Conservation (phyloP, 2,797 vertebrate species). For the Hippopotamyrus pictus region DNA sequence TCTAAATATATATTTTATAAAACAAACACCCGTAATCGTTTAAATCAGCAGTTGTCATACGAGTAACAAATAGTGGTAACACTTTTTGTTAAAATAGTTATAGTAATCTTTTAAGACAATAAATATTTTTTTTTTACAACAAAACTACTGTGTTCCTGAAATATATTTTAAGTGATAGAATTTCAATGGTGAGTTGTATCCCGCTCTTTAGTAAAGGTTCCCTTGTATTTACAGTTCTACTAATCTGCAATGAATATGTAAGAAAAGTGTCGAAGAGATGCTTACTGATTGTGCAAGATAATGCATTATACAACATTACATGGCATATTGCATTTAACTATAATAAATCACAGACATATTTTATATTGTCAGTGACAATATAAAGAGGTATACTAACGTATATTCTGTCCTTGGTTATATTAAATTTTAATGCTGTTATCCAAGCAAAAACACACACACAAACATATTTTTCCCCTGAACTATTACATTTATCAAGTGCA, state of each 20-base stretch:
- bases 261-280: conserved; percentile 30
- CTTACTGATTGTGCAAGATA: conserved; percentile 19
- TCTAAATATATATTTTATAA: conserved; percentile 25
- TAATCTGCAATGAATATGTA: conserved; percentile 54
- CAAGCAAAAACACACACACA: background rate
- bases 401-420: background rate
- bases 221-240: background rate
- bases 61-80: background rate
- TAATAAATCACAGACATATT: background rate
- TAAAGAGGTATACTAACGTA: conserved; percentile 3
- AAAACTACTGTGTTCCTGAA: conserved; percentile 47
- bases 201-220: background rate
- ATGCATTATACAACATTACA: conserved; percentile 31
- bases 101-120: conserved; percentile 17
- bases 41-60: background rate
- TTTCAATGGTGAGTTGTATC: background rate
- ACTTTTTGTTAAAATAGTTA: background rate
- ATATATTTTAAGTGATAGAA: background rate
- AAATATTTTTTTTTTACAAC: conserved; percentile 64
- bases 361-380: background rate
- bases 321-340: background rate
- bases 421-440: background rate
- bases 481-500: background rate
- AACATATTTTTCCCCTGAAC: background rate
- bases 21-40: background rate